Evolutionary conservation across 2,113 vertebrate species (phyloP).

Genomic region (Hassar affinis): DNA sequence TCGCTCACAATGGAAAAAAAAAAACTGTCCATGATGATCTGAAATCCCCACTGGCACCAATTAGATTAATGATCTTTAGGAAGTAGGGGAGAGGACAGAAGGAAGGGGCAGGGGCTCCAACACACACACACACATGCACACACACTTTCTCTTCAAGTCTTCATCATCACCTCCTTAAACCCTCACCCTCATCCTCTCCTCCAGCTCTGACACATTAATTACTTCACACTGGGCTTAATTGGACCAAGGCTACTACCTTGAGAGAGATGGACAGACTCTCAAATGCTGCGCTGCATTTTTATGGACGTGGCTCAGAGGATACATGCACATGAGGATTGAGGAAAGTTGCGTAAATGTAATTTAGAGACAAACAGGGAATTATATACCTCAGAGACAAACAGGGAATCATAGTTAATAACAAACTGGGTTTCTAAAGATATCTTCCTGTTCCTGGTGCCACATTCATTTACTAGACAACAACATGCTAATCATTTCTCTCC

Average conservation of each 20-base stretch:
- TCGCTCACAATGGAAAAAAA: slow-evolving; percentile 60
- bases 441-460: slow-evolving; percentile 1
- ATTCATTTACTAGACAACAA: not conserved
- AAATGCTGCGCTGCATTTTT: slow-evolving; percentile 43
- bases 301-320: not conserved
- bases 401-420: not conserved
- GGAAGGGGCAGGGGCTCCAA: slow-evolving; percentile 45
- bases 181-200: slow-evolving; percentile 70
- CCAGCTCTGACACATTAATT: slow-evolving; percentile 68
- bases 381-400: not conserved
- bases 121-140: slow-evolving; percentile 18
- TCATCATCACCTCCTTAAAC: slow-evolving; percentile 75
- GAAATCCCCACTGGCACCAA: slow-evolving; percentile 67
- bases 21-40: slow-evolving; percentile 65
- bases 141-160: slow-evolving; percentile 60
- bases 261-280: slow-evolving; percentile 55
- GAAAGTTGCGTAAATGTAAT: not conserved
- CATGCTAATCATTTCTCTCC: not conserved
- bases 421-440: not conserved
- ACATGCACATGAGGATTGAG: not conserved
- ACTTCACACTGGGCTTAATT: slow-evolving; percentile 66
- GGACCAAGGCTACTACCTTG: slow-evolving; percentile 61
- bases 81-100: slow-evolving; percentile 61
- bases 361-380: no score
- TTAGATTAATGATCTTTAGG: slow-evolving; percentile 74